These are phyloP conservation scores for Meghimatium bilineatum DNA, from an alignment of 2,888 invertebrate species.

Conservation along the genomic window DNA sequence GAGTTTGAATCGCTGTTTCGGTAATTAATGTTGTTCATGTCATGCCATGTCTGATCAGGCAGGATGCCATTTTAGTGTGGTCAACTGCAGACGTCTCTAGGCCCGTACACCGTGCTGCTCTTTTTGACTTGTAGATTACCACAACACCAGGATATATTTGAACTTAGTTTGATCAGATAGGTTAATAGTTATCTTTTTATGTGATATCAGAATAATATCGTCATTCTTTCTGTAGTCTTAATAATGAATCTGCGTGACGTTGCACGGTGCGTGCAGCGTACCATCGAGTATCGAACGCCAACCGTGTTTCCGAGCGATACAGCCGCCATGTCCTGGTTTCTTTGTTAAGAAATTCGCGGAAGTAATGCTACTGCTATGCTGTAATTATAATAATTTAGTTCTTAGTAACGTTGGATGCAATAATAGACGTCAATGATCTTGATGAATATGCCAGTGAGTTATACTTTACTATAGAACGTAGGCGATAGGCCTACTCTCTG, in stretches of 20 bases:
- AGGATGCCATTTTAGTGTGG: slow-evolving; percentile 31
- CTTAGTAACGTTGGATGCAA: not conserved
- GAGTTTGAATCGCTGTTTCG: not conserved
- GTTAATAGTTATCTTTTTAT: not conserved
- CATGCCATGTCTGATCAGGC: not conserved
- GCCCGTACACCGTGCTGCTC: not conserved
- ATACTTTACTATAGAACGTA: too few relatives aligned
- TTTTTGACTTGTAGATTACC: not conserved
- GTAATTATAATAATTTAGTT: not conserved
- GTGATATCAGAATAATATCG: not conserved
- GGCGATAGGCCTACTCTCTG: too few relatives aligned
- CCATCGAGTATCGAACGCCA: slow-evolving; percentile 32
- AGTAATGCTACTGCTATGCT: not conserved
- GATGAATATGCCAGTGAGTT: not conserved
- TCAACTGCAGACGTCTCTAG: slow-evolving; percentile 27
- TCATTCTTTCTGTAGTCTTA: not conserved
- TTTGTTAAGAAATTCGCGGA: slow-evolving; percentile 1
- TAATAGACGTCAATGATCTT: too few relatives aligned
- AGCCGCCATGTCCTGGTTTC: not conserved
- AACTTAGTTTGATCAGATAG: not conserved
- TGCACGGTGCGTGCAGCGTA: slow-evolving; percentile 19
- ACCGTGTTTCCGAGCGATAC: not conserved
- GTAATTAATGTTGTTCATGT: not conserved
- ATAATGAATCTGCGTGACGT: not conserved
- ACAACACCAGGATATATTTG: not conserved